Evolutionary conservation across 2,113 vertebrate genomes (phyloP).

Genomic region (Sminthopsis crassicaudata): DNA sequence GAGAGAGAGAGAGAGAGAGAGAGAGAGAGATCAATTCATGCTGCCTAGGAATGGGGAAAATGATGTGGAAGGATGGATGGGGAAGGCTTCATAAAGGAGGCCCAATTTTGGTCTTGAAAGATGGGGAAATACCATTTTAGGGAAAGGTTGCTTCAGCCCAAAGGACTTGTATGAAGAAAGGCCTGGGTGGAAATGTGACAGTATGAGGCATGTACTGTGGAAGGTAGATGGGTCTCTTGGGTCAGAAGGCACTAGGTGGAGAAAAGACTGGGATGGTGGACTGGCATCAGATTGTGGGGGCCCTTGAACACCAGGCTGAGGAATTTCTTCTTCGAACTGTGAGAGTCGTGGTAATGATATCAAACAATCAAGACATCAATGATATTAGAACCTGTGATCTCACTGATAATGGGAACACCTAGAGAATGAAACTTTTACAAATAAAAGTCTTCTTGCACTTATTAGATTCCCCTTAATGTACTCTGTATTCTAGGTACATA

Average conservation of each 20-base stretch:
- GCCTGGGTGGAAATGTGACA: too few relatives aligned
- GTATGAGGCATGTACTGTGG: too few relatives aligned
- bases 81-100: not conserved
- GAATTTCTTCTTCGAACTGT: too few relatives aligned
- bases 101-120: too few relatives aligned
- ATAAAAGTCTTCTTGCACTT: too few relatives aligned
- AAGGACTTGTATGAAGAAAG: not conserved
- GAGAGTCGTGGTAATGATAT: too few relatives aligned
- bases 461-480: not conserved
- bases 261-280: not conserved
- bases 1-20: too few relatives aligned
- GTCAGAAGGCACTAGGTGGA: not conserved
- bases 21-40: not conserved
- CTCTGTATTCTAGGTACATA: not conserved
- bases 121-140: not conserved
- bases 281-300: not conserved
- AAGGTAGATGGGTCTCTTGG: not conserved
- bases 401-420: not conserved
- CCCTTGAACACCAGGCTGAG: too few relatives aligned
- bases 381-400: not conserved
- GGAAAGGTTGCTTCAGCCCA: not conserved
- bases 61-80: too few relatives aligned
- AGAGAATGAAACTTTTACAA: not conserved
- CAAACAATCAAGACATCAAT: too few relatives aligned
- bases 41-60: not conserved